Evolutionary conservation across 1,140 invertebrate genomes (phyloP).

Genomic region (Drosophila erecta): DNA sequence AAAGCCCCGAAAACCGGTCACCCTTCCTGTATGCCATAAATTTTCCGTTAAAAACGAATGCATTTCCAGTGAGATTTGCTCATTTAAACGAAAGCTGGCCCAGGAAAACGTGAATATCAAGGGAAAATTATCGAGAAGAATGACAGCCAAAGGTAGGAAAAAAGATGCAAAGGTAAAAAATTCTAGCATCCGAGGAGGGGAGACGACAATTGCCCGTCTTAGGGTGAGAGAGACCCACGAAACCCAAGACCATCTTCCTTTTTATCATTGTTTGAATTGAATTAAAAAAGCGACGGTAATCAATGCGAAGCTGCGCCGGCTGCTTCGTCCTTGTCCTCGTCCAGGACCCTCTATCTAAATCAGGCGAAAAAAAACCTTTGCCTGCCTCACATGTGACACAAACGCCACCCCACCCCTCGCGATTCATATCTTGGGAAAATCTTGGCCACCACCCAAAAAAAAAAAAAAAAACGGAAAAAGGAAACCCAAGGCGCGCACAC

Average conservation of each 20-base stretch:
- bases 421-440: slow-evolving; percentile 83
- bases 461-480: slow-evolving; percentile 26
- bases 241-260: slow-evolving; percentile 47
- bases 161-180: slow-evolving; percentile 13
- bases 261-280: slow-evolving; percentile 80
- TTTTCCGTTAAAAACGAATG: slow-evolving; percentile 81
- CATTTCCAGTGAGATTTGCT: slow-evolving; percentile 66
- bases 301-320: slow-evolving; percentile 73
- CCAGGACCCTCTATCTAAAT: slow-evolving; percentile 49
- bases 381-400: slow-evolving; percentile 76
- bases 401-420: slow-evolving; percentile 28
- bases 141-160: not conserved
- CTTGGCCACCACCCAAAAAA: slow-evolving; percentile 78
- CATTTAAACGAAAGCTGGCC: slow-evolving; percentile 75
- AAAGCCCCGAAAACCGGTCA: slow-evolving; percentile 27
- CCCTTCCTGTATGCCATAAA: slow-evolving; percentile 66
- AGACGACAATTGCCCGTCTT: slow-evolving; percentile 79
- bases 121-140: slow-evolving; percentile 43
- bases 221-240: slow-evolving; percentile 29
- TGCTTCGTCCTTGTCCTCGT: slow-evolving; percentile 24
- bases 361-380: slow-evolving; percentile 55
- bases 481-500: slow-evolving; percentile 7
- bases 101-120: slow-evolving; percentile 53
- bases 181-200: slow-evolving; percentile 4
- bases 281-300: slow-evolving; percentile 82